phyloP scores from a whole-genome alignment of 2,888 invertebrate genomes.

The Corythucha ciliata region DNA sequence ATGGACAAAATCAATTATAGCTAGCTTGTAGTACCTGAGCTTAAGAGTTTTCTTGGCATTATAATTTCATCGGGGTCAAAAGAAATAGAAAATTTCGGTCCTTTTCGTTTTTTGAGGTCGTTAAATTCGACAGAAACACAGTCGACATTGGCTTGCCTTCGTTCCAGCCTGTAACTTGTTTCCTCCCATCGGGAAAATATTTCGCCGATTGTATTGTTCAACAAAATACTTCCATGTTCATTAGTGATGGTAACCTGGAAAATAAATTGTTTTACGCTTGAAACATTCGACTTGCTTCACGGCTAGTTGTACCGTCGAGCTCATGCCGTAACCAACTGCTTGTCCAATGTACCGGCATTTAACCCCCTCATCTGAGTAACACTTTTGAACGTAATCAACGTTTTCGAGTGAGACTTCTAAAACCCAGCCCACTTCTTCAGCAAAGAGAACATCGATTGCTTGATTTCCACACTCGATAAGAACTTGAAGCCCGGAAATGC shows the following conservation, averaged over 20 bases:
- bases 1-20: neutral
- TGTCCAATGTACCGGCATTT: slow-evolving; percentile 59
- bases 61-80: slow-evolving; percentile 54
- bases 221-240: neutral
- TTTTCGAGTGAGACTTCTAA: slow-evolving; percentile 57
- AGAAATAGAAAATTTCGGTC: slow-evolving; percentile 61
- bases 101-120: slow-evolving; percentile 55
- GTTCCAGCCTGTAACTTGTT: slow-evolving; percentile 83
- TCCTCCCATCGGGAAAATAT: slow-evolving; percentile 99
- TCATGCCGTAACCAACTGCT: slow-evolving; percentile 56
- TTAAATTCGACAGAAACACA: slow-evolving; percentile 73
- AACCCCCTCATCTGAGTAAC: too few species aligned
- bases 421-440: slow-evolving; percentile 80
- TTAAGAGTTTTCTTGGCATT: slow-evolving; percentile 40
- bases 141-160: slow-evolving; percentile 66
- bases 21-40: slow-evolving; percentile 21
- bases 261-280: slow-evolving; percentile 19
- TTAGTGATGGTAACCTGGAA: slow-evolving; percentile 48
- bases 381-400: slow-evolving; percentile 51
- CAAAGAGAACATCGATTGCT: slow-evolving; percentile 61
- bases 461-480: slow-evolving; percentile 4
- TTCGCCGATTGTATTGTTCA: too few species aligned
- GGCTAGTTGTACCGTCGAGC: slow-evolving; percentile 47
- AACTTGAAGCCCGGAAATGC: slow-evolving; percentile 61
- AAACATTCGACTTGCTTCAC: neutral